phyloP scores from a whole-genome alignment of 1,140 invertebrate genomes.

The Camponotus pennsylvanicus region DNA sequence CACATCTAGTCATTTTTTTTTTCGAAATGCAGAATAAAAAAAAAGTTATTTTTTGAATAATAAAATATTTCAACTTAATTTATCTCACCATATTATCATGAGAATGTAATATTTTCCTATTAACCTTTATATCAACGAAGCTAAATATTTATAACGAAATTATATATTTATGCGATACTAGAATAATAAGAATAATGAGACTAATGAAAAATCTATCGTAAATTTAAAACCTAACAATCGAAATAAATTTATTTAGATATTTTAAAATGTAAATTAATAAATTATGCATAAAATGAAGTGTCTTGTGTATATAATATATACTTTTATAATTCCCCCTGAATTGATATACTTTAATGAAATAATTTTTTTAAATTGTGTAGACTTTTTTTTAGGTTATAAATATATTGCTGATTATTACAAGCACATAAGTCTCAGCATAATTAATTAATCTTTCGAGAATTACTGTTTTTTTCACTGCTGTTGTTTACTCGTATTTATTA shows the following conservation, averaged over 20 bases:
- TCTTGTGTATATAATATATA: neutral
- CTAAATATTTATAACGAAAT: neutral
- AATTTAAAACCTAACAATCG: neutral
- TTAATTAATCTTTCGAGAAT: neutral
- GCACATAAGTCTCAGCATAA: neutral
- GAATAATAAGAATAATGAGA: neutral
- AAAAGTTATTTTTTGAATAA: neutral
- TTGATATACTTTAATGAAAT: slow-evolving; percentile 1
- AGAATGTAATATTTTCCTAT: slow-evolving; percentile 1
- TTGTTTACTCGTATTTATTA: neutral
- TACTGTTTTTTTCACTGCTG: neutral
- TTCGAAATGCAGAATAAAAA: neutral
- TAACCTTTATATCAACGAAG: neutral
- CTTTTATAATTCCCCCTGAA: neutral
- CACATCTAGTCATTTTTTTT: neutral
- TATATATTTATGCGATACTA: neutral
- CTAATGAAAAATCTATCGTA: neutral
- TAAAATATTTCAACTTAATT: neutral
- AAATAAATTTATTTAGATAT: neutral
- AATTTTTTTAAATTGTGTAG: neutral
- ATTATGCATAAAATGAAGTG: too few relatives aligned
- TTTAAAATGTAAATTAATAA: neutral
- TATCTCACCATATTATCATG: neutral
- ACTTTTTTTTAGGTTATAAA: neutral
- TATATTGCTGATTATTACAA: neutral